These are phyloP conservation scores for Dasyprocta punctata DNA, from an alignment of 2,113 vertebrate genomes.

Conservation along the genomic window DNA sequence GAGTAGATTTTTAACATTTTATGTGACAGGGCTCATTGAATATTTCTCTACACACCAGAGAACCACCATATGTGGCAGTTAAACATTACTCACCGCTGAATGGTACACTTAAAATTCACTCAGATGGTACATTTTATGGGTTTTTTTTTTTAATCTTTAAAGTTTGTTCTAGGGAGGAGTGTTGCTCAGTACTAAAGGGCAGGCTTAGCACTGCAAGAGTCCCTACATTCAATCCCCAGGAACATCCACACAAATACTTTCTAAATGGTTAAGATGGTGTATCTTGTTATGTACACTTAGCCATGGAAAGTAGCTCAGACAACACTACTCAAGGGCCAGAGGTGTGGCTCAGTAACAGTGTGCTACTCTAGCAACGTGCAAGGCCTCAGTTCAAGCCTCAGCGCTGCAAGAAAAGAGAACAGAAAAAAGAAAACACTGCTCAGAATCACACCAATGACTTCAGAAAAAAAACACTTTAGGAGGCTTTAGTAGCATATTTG, in stretches of 20 bases:
- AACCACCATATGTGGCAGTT: slow-evolving; percentile 2
- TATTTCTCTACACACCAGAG: slow-evolving; percentile 35
- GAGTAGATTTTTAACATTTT: slow-evolving; percentile 55
- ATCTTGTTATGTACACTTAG: background rate
- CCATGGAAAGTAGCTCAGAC: background rate
- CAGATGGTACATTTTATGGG: too few relatives aligned
- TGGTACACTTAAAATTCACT: too few relatives aligned
- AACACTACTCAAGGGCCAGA: background rate
- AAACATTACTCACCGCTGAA: slow-evolving; percentile 59
- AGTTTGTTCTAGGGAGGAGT: background rate
- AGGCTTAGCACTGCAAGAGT: background rate
- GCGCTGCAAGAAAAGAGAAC: background rate
- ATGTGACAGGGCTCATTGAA: background rate
- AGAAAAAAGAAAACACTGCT: background rate
- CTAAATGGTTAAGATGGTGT: background rate
- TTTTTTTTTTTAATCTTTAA: background rate
- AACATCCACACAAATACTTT: background rate
- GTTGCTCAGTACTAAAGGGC: background rate
- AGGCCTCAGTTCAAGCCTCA: background rate
- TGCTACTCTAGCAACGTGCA: background rate
- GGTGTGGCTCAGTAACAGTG: too few relatives aligned
- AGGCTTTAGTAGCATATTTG: background rate
- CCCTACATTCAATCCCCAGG: background rate
- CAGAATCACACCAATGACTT: background rate
- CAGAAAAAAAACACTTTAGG: background rate